Evolutionary conservation across 2,797 vertebrate genomes (phyloP).

Genomic region (Pseudochirops cupreus): DNA sequence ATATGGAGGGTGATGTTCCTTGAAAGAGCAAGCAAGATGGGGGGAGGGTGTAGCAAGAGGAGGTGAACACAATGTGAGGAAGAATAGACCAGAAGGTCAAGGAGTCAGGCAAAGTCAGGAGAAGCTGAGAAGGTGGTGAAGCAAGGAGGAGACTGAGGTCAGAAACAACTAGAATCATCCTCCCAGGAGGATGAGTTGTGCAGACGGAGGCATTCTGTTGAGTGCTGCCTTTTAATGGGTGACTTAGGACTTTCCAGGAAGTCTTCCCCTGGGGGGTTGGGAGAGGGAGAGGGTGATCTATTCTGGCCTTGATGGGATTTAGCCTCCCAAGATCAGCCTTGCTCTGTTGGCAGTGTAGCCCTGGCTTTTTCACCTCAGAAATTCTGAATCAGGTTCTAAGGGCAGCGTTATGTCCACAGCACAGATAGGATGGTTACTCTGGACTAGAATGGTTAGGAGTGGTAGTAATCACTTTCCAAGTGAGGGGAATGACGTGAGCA

Average conservation of each 20-base stretch:
- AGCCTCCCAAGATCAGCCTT: not conserved
- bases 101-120: not conserved
- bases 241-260: not conserved
- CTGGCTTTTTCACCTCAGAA: not conserved
- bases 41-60: not conserved
- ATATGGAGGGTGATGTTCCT: not conserved
- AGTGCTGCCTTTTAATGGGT: conserved; percentile 5
- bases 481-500: not conserved
- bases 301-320: not conserved
- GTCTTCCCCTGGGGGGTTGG: not conserved
- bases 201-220: not conserved
- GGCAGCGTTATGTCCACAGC: not conserved
- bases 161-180: not conserved
- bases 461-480: not conserved
- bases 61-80: not conserved
- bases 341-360: not conserved
- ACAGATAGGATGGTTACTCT: not conserved
- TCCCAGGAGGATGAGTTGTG: not conserved
- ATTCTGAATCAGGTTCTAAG: not conserved
- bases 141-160: not conserved
- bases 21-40: not conserved
- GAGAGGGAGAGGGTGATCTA: not conserved
- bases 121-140: not conserved
- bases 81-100: not conserved
- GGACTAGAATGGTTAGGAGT: not conserved